Conservation (phyloP, 1,140 invertebrate species). For the Telenomus remus region DNA sequence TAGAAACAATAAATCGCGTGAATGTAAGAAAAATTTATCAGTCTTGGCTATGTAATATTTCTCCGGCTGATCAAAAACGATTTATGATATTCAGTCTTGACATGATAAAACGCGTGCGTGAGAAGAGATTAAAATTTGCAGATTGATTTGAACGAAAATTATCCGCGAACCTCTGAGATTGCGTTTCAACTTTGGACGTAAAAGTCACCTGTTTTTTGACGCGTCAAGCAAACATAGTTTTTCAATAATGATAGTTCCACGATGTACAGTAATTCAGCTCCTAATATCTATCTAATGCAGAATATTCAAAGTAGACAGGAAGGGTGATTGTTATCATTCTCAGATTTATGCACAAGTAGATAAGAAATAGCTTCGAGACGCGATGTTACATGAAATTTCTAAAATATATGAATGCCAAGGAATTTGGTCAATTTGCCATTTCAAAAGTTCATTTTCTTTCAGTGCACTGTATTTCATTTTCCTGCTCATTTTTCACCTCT, state of each 20-base stretch:
- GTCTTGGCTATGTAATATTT: conserved; percentile 30
- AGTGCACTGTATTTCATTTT: not conserved
- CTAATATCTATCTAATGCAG: conserved; percentile 49
- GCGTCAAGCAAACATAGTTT: conserved; percentile 3
- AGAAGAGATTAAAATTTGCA: conserved; percentile 30
- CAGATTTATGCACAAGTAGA: conserved; percentile 35
- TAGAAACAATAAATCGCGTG: conserved; percentile 33
- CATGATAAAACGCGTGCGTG: conserved; percentile 38
- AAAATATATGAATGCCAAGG: conserved; percentile 26
- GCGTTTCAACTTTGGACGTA: not conserved
- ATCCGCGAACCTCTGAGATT: conserved; percentile 17
- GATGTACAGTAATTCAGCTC: conserved; percentile 45
- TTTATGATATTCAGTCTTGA: conserved; percentile 33
- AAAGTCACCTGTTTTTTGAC: too few species aligned
- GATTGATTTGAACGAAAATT: conserved; percentile 31
- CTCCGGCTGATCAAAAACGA: conserved; percentile 36
- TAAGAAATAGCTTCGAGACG: conserved; percentile 33
- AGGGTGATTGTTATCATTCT: conserved; percentile 38
- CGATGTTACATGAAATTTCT: conserved; percentile 32
- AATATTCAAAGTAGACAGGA: conserved; percentile 37
- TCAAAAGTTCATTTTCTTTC: too few species aligned
- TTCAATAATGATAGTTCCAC: conserved; percentile 41
- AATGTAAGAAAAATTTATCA: conserved; percentile 38
- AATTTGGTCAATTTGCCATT: not conserved
- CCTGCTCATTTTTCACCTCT: not conserved